A percentile compares a stretch with the other conserved stretches of the same genome.
Evolutionary conservation across 2,797 vertebrate genomes (phyloP).

Genomic region (Myotis planiceps): DNA sequence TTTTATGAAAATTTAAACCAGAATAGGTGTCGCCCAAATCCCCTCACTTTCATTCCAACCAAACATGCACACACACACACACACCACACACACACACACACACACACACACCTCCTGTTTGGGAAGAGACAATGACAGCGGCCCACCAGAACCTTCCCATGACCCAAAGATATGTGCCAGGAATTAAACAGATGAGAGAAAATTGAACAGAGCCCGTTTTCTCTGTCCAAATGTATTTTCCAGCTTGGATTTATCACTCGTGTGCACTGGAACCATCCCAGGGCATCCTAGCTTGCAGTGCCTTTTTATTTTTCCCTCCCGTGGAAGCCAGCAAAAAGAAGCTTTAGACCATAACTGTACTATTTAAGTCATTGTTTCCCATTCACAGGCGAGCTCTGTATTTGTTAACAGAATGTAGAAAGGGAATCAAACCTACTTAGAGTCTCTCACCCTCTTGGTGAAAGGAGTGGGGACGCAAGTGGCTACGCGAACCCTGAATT

Average conservation of each 20-base stretch:
- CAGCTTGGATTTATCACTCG: conserved; percentile 74
- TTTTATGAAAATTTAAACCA: conserved; percentile 86
- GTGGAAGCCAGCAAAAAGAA: conserved; percentile 68
- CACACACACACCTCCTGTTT: conserved; percentile 74
- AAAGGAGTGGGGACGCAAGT: conserved; percentile 72
- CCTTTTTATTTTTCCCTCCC: conserved; percentile 38
- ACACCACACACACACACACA: not conserved
- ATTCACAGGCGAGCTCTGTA: conserved; percentile 72
- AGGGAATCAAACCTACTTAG: conserved; percentile 66
- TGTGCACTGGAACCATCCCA: conserved; percentile 75
- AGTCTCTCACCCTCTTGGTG: conserved; percentile 75
- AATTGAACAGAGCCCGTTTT: conserved; percentile 77
- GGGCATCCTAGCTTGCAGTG: conserved; percentile 66
- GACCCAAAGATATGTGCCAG: conserved; percentile 76
- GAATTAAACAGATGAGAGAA: conserved; percentile 79
- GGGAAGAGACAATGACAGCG: conserved; percentile 74
- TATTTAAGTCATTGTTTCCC: conserved; percentile 76
- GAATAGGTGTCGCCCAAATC: conserved; percentile 74
- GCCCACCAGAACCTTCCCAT: conserved; percentile 78
- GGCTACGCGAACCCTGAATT: conserved; percentile 77
- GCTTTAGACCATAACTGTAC: conserved; percentile 73
- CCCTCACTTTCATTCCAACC: conserved; percentile 73
- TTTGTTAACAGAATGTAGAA: conserved; percentile 64
- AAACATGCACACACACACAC: conserved; percentile 17
- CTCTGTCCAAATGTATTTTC: conserved; percentile 75